Evolutionary conservation across 2,888 invertebrate species (phyloP).

Genomic region (Volucella zonaria): DNA sequence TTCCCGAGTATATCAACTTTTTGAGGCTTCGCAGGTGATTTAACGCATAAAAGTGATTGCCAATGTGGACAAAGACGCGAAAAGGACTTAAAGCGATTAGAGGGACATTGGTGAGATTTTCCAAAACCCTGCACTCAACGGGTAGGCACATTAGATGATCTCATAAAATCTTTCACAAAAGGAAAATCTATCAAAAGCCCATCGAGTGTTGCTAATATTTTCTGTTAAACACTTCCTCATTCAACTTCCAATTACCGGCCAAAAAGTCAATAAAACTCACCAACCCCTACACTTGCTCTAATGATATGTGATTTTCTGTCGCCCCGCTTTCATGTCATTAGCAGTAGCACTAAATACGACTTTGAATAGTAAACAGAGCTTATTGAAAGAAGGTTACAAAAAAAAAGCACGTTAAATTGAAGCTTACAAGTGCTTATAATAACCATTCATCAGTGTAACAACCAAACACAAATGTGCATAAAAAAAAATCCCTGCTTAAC

Average conservation of each 20-base stretch:
- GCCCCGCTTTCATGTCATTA: neutral
- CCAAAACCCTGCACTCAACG: too few species aligned
- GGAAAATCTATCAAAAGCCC: too few species aligned
- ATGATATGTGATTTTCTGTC: neutral
- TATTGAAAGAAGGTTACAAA: neutral
- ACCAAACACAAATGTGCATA: constrained; percentile 13
- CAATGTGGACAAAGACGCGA: too few species aligned
- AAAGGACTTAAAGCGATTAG: too few species aligned
- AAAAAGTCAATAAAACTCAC: constrained; percentile 7
- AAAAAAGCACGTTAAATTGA: neutral
- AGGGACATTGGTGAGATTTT: too few species aligned
- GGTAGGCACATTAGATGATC: too few species aligned
- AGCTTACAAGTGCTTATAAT: constrained; percentile 24
- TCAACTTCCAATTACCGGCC: neutral
- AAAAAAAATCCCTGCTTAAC: constrained; percentile 21
- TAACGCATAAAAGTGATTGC: too few species aligned
- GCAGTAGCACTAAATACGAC: neutral
- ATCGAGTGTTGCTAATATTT: too few species aligned
- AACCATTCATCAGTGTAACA: constrained; percentile 44
- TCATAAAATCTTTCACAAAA: too few species aligned
- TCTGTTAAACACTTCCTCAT: too few species aligned
- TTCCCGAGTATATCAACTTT: too few species aligned
- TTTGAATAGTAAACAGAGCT: neutral
- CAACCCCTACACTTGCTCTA: neutral
- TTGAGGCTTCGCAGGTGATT: too few species aligned